phyloP scores from a whole-genome alignment of 2,888 invertebrate species.

The Oithona nana region DNA sequence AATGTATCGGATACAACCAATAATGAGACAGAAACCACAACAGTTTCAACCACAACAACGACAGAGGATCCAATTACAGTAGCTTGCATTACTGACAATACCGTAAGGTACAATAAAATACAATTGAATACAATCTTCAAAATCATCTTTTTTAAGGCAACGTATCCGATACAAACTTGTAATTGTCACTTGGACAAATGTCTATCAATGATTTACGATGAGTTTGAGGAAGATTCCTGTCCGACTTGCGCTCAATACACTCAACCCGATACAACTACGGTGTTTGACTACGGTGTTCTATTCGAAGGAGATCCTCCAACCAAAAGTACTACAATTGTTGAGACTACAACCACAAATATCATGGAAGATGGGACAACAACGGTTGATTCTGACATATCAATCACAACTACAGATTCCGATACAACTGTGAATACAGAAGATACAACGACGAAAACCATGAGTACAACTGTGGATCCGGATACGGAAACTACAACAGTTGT shows the following conservation, averaged over 20 bases:
- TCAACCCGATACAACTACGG: not conserved
- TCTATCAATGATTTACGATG: not conserved
- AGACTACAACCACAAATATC: too few relatives aligned
- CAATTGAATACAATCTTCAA: not conserved
- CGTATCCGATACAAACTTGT: not conserved
- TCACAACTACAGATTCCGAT: not conserved
- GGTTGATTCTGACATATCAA: too few relatives aligned
- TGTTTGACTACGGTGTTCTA: not conserved
- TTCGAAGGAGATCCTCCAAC: not conserved
- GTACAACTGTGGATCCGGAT: not conserved
- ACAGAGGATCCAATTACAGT: not conserved
- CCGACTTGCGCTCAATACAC: not conserved
- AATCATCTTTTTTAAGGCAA: not conserved
- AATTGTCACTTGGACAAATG: not conserved
- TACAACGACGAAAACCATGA: not conserved
- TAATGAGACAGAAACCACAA: not conserved
- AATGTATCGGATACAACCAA: not conserved
- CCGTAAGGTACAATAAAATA: too few relatives aligned
- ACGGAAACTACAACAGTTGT: too few relatives aligned
- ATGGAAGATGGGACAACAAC: too few relatives aligned
- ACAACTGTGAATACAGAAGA: not conserved
- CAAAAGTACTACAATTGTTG: too few relatives aligned
- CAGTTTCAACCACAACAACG: not conserved
- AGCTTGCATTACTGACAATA: not conserved
- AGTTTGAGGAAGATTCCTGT: not conserved